phyloP scores from a whole-genome alignment of 2,888 invertebrate species.

The Ennomos erosarius region DNA sequence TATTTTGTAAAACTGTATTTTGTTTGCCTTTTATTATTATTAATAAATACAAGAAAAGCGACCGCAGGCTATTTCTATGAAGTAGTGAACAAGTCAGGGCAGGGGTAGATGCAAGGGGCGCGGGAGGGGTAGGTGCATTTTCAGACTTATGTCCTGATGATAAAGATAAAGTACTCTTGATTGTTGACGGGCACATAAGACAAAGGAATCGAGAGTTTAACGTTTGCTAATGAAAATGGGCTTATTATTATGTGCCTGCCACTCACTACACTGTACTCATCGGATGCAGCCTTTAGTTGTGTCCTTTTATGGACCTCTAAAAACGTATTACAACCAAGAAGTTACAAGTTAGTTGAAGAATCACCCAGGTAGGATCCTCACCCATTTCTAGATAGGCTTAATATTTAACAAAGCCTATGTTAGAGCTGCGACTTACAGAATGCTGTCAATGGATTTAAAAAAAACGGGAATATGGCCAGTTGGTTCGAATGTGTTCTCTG shows the following conservation, averaged over 20 bases:
- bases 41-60: too few relatives aligned
- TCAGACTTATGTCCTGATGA: constrained; percentile 27
- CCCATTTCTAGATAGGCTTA: too few relatives aligned
- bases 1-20: too few relatives aligned
- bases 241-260: constrained; percentile 25
- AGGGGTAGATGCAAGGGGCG: too few relatives aligned
- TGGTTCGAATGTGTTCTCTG: constrained; percentile 39
- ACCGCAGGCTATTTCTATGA: too few relatives aligned
- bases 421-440: constrained; percentile 35
- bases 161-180: constrained; percentile 43
- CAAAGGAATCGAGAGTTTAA: constrained; percentile 35
- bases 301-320: constrained; percentile 48
- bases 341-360: too few relatives aligned
- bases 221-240: constrained; percentile 52
- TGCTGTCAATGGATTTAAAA: constrained; percentile 42
- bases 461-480: constrained; percentile 40
- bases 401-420: too few relatives aligned
- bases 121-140: constrained; percentile 43
- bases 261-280: constrained; percentile 41
- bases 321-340: constrained; percentile 44
- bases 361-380: too few relatives aligned
- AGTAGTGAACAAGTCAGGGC: too few relatives aligned
- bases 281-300: constrained; percentile 58
- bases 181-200: constrained; percentile 47
- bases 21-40: too few relatives aligned